phyloP scores from a whole-genome alignment of 2,888 invertebrate species.

The Callosobruchus maculatus region DNA sequence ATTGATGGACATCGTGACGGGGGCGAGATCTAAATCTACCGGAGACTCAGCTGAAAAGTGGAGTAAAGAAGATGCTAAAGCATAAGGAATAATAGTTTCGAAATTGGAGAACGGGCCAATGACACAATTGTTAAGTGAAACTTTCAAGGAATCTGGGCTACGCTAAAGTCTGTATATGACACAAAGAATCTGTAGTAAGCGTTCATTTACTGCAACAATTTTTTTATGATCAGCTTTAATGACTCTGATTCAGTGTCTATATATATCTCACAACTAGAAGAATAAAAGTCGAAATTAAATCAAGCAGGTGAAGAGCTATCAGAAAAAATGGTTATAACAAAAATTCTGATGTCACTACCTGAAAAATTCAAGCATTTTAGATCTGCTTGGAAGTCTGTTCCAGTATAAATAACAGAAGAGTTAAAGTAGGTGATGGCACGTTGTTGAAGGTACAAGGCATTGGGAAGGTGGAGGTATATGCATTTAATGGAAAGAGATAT shows the following conservation, averaged over 20 bases:
- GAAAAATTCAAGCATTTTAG: constrained; percentile 20
- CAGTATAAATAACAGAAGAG: constrained; percentile 12
- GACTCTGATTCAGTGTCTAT: constrained; percentile 3
- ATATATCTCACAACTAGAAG: constrained; percentile 18
- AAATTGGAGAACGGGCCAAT: constrained; percentile 18
- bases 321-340: neutral
- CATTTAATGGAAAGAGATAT: constrained; percentile 27
- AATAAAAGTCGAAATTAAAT: constrained; percentile 20
- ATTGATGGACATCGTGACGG: constrained; percentile 7
- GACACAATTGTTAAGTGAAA: constrained; percentile 20
- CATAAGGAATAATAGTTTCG: constrained; percentile 24
- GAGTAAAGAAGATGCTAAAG: constrained; percentile 22
- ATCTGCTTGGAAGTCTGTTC: constrained; percentile 24
- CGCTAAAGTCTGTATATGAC: constrained; percentile 21
- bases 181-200: constrained; percentile 16
- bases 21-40: constrained; percentile 2
- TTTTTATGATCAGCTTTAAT: constrained; percentile 10
- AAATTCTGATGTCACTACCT: constrained; percentile 22
- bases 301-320: neutral
- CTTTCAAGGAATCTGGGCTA: constrained; percentile 22
- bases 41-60: neutral
- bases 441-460: constrained; percentile 20
- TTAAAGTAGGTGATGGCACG: constrained; percentile 22
- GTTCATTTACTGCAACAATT: constrained; percentile 18
- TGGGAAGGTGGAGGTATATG: constrained; percentile 17